Percentiles rank a stretch among this genome's conserved stretches.
Evolutionary conservation across 2,888 invertebrate species (phyloP).

Genomic region (Diachrysia chrysitis): DNA sequence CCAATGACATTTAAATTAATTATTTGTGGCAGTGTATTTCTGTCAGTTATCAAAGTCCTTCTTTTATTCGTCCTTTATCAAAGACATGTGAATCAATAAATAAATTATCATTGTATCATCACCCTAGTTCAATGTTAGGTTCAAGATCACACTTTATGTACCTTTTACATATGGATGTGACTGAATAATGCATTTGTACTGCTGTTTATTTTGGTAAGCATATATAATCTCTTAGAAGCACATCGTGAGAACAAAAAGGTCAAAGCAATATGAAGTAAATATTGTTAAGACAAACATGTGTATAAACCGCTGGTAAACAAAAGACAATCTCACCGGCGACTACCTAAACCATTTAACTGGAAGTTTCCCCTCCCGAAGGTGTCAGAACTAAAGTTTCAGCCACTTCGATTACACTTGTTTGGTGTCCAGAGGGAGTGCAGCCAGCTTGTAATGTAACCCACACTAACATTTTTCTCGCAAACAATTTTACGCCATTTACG

Average conservation of each 20-base stretch:
- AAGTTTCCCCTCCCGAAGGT: slow-evolving; percentile 57
- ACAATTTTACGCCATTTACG: slow-evolving; percentile 33
- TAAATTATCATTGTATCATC: slow-evolving; percentile 7
- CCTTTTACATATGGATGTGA: background rate
- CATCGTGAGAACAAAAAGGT: background rate
- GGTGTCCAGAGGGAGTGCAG: slow-evolving; percentile 44
- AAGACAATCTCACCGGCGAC: slow-evolving; percentile 36
- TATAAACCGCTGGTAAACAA: slow-evolving; percentile 5
- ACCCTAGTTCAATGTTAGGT: slow-evolving; percentile 16
- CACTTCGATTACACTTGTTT: slow-evolving; percentile 68
- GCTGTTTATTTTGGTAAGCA: background rate
- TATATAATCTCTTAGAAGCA: background rate
- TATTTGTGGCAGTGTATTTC: background rate
- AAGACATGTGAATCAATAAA: slow-evolving; percentile 23
- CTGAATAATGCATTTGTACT: background rate
- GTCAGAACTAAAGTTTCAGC: slow-evolving; percentile 57
- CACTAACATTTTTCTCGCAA: slow-evolving; percentile 32
- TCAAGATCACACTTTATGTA: slow-evolving; percentile 17
- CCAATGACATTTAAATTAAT: background rate
- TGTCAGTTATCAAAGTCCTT: background rate
- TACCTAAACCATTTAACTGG: slow-evolving; percentile 64
- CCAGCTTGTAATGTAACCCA: slow-evolving; percentile 39
- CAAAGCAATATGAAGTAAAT: background rate
- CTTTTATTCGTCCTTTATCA: background rate
- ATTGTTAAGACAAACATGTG: slow-evolving; percentile 12